Base-by-base conservation (phyloP, 2,797 vertebrate species). In the Harpagifer antarcticus region DNA sequence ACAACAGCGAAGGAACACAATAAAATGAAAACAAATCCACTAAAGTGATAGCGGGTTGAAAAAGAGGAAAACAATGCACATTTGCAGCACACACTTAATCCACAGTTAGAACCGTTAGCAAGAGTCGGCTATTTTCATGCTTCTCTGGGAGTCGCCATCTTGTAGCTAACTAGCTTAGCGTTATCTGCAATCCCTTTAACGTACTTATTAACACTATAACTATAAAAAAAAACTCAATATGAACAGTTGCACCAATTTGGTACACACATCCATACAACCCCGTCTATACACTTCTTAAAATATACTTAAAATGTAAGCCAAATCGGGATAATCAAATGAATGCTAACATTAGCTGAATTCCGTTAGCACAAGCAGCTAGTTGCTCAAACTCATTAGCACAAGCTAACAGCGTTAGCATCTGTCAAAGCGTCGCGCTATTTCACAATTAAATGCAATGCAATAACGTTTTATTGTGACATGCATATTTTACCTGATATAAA, bases 81-180 rank as follows among this genome's bases (percentile, higher is more conserved):
- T 12, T 0, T 0, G 5, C 7, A 43, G 58, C 13, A 14, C n/a
- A 20, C 3, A 37, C 44, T 56, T 45, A 58, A 72, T 72, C 40
- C n/a, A 58, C 56, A 58, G 69, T 50, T 56, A 44, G 48, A 81
- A 45, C 31, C 58, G 67, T 85, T 88, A 92, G 76, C 86, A 84
- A 83, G 76, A 91, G 86, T 87, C 88, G 84, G 90, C 92, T 93
- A 90, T 95, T 94, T 95, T 94, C 92, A 94, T 93, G 93, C 93
- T 75, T 93, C 93, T 92, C 80, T 95, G 93, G 94, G 91, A 95
- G 94, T 93, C 93, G 94, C 95, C 95, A 95, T 95, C 85, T 95
- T 95, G 94, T 93, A 89, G 91, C 90, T 90, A 91, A 43, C 64
- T 65, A 85, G 72, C 82, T 81, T 86, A 86, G 82, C 89, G 79